These are phyloP conservation scores for Ascidia mentula DNA, from an alignment of 23 tunicate species.

Conservation along the genomic window DNA sequence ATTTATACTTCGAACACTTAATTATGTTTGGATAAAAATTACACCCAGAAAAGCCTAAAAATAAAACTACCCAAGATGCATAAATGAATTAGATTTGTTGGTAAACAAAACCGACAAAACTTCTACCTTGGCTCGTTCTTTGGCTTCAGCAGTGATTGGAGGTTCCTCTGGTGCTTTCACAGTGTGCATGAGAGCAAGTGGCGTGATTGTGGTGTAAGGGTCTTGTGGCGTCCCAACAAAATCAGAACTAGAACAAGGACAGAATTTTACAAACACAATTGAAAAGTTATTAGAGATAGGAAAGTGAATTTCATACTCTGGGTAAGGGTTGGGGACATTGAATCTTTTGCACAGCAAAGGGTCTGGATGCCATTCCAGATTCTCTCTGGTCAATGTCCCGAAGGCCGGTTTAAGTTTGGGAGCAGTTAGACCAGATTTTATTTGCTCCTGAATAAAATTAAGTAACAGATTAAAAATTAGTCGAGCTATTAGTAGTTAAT, in stretches of 20 bases:
- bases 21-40: too few relatives aligned
- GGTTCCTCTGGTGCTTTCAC: slow-evolving; percentile 2
- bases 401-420: slow-evolving; percentile 74
- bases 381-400: slow-evolving; percentile 67
- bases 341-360: slow-evolving; percentile 86
- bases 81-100: too few relatives aligned
- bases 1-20: too few relatives aligned
- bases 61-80: too few relatives aligned
- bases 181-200: neutral
- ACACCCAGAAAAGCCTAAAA: too few relatives aligned
- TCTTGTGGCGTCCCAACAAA: slow-evolving; percentile 34
- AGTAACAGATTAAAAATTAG: neutral
- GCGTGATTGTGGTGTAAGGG: neutral
- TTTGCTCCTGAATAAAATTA: neutral
- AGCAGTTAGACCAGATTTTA: slow-evolving; percentile 4
- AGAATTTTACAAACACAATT: neutral
- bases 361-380: slow-evolving; percentile 92
- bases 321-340: slow-evolving; percentile 96
- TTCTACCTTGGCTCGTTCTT: neutral
- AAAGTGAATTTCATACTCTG: slow-evolving; percentile 37
- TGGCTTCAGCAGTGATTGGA: neutral
- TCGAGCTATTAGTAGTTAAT: too few relatives aligned
- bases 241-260: slow-evolving; percentile 34
- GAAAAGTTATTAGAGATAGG: neutral
- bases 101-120: neutral